Base-by-base conservation (phyloP, 1,140 invertebrate species). In the Belonocnema kinseyi region DNA sequence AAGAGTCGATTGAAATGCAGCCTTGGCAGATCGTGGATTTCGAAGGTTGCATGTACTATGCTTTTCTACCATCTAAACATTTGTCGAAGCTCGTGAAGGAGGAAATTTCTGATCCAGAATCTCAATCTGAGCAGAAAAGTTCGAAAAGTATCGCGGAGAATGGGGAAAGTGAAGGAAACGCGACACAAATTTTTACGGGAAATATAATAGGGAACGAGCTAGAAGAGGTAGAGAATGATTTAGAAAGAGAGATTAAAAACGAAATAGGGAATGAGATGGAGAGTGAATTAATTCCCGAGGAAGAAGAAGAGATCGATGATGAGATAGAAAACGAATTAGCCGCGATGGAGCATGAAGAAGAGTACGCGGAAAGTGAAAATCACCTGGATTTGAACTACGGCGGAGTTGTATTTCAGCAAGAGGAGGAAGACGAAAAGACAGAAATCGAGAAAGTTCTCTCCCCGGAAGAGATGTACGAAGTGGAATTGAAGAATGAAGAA, bases 21-120 rank as follows among this genome's bases (percentile, higher is more conserved):
- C 84, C 86, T 8, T 89, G 88, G 88, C 85, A 88, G 70, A 54
- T 88, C 12, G 86, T 89, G 50, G 87, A 88, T 72, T 82, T 89
- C 11, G 87, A 87, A 8, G 87, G 87, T 56, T 80, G 76, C 52
- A 82, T 85, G 12, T 89, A 87, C 80, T 88, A 89, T 53, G 87
- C 87, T 46, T 89, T 88, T 77, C 70, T 88, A 40, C 85, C 87
- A n/a, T n/a, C 75, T 14, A 80, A 76, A 71, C 74, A 76, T n/a
- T 12, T 40, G 5, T 2, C 17, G 7, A 82, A 76, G 54, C 0
- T 26, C 3, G 51, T 50, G 50, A 58, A 74, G 14, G 12, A 53
- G 19, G 76, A 74, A 53, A n/a, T 51, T 40, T n/a, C 6, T 5
- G 52, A 74, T 14, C 12, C 2, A 3, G 61, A 66, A 6, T 66